A percentile compares a stretch with the other conserved stretches of the same genome.
Evolutionary conservation across 2,797 vertebrate genomes (phyloP).

Genomic region (Alca torda): DNA sequence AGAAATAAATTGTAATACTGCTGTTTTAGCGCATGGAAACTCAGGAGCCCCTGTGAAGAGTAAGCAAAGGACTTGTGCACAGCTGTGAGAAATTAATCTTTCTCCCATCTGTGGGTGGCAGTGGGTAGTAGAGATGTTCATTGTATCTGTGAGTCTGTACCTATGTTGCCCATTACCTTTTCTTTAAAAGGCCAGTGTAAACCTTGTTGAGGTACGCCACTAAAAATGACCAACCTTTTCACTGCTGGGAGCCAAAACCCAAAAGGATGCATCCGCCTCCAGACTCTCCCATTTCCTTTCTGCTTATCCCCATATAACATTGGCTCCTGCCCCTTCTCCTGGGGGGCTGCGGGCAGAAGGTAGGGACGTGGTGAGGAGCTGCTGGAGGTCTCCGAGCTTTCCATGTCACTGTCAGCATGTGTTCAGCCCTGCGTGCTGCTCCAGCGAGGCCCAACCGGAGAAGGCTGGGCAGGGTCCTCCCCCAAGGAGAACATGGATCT

Average conservation of each 20-base stretch:
- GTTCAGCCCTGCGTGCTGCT: background rate
- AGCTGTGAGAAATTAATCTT: background rate
- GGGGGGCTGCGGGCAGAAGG: background rate
- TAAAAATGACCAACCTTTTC: background rate
- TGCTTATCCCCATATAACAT: background rate
- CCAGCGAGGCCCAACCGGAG: background rate
- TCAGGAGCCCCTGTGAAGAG: background rate
- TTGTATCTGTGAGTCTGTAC: background rate
- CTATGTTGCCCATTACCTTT: background rate
- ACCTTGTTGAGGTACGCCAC: background rate
- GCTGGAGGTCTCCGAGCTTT: background rate
- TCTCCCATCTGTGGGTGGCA: background rate
- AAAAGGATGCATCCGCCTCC: background rate
- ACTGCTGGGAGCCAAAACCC: background rate
- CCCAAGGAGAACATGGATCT: background rate
- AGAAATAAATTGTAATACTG: rapidly evolving
- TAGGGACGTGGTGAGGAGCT: background rate
- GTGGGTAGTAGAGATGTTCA: background rate
- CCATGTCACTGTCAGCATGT: rapidly evolving
- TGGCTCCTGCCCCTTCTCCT: background rate
- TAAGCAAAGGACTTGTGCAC: background rate
- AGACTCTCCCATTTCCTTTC: background rate
- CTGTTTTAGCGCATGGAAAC: background rate
- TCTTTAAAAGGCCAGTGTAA: background rate
- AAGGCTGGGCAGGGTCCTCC: background rate